A percentile compares a stretch with the other conserved stretches of the same genome.
phyloP scores from a whole-genome alignment of 2,797 vertebrate genomes.

The Halcyon smyrnensis region DNA sequence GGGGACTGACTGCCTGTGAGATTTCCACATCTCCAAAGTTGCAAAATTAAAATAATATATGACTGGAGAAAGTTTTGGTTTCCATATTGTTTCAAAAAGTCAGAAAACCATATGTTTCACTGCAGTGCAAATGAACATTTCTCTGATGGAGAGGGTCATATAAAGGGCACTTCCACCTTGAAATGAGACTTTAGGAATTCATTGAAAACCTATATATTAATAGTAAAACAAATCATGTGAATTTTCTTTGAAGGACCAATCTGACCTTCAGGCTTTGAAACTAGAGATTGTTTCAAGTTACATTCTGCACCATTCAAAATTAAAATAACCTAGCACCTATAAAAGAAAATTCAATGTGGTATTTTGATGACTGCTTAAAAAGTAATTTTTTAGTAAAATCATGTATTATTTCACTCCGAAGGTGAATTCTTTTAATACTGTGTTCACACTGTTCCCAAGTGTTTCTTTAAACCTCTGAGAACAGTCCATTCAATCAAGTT shows the following conservation, averaged over 20 bases:
- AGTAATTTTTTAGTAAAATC: not conserved
- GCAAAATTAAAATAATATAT: constrained; percentile 60
- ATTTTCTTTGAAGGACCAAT: constrained; percentile 46
- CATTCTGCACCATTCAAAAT: not conserved
- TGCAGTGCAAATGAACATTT: not conserved
- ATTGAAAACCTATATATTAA: constrained; percentile 38
- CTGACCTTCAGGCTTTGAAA: constrained; percentile 29
- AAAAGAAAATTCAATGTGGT: not conserved
- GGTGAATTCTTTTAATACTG: not conserved
- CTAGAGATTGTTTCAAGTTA: constrained; percentile 41
- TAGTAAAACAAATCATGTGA: constrained; percentile 48
- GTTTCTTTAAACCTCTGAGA: constrained; percentile 23
- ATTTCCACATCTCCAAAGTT: not conserved
- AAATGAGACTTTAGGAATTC: constrained; percentile 54
- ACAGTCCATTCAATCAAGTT: not conserved
- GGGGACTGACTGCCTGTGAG: not conserved
- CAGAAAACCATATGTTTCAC: constrained; percentile 37
- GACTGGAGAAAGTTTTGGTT: constrained; percentile 24
- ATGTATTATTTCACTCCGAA: not conserved
- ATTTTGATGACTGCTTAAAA: constrained; percentile 14
- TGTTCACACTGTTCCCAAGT: not conserved
- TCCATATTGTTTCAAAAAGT: constrained; percentile 39
- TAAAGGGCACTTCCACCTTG: not conserved
- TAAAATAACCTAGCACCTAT: not conserved
- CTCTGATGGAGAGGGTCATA: constrained; percentile 16